Evolutionary conservation across 2,888 invertebrate genomes (phyloP).

Genomic region (Aphodius sticticus): DNA sequence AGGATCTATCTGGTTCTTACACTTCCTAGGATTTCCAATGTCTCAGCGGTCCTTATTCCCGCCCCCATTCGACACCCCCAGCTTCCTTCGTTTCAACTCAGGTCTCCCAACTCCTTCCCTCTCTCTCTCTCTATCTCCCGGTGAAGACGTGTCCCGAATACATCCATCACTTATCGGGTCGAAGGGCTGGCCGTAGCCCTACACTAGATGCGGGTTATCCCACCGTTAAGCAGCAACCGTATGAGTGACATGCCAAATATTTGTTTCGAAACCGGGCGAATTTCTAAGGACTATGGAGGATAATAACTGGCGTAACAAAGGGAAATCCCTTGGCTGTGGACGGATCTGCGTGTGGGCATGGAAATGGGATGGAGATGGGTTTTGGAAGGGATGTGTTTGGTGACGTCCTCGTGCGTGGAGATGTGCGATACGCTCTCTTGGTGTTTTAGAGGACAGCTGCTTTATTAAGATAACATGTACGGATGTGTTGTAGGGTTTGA

Average conservation of each 20-base stretch:
- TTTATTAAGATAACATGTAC: neutral
- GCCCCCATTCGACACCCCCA: constrained; percentile 42
- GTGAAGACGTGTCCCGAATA: constrained; percentile 46
- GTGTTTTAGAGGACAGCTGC: neutral
- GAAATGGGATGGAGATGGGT: neutral
- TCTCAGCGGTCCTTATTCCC: constrained; percentile 39
- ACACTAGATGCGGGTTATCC: constrained; percentile 17
- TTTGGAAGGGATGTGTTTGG: neutral
- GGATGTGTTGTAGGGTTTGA: neutral
- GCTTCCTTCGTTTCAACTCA: neutral
- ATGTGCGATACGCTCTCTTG: neutral
- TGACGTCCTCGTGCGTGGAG: neutral
- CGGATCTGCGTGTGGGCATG: neutral
- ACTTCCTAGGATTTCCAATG: constrained; percentile 45
- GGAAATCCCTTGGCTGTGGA: neutral
- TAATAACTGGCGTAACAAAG: neutral
- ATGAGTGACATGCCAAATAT: constrained; percentile 28
- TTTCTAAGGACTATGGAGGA: neutral
- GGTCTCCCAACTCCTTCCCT: neutral
- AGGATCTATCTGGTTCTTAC: constrained; percentile 46
- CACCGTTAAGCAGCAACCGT: constrained; percentile 19
- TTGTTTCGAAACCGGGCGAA: constrained; percentile 21
- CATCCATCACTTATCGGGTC: constrained; percentile 46
- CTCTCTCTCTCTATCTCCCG: too few relatives aligned
- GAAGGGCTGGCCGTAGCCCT: neutral